Percentiles rank a stretch among this genome's conserved stretches.
Conservation (phyloP, 2,797 vertebrate species). For the Toxotes lorentzi region DNA sequence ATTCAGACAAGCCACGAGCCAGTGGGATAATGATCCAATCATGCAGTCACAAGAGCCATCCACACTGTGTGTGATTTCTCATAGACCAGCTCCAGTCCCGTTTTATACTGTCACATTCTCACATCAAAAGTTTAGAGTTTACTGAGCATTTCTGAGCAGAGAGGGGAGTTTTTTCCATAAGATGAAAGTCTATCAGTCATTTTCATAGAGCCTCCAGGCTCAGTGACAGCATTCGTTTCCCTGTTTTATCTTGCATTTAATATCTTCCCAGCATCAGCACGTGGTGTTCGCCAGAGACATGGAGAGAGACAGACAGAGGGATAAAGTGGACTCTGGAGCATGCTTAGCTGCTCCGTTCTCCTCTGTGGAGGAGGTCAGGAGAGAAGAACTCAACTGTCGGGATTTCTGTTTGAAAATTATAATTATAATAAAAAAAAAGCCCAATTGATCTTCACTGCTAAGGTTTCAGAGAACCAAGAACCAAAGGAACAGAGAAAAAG, state of each 20-base stretch:
- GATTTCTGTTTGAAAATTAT: conserved; percentile 39
- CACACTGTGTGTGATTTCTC: conserved; percentile 21
- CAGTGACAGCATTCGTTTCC: conserved; percentile 50
- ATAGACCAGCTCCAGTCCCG: conserved; percentile 10
- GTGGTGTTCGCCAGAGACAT: conserved; percentile 28
- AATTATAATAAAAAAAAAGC: conserved; percentile 26
- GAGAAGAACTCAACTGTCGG: conserved; percentile 12
- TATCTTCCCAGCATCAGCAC: conserved; percentile 59
- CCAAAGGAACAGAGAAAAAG: not conserved
- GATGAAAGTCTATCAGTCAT: conserved; percentile 73
- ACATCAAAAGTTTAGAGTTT: conserved; percentile 63
- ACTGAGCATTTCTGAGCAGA: conserved; percentile 64
- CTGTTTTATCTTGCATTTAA: conserved; percentile 78
- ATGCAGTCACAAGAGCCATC: conserved; percentile 12
- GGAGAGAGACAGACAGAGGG: conserved; percentile 8
- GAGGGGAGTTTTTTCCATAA: conserved; percentile 44
- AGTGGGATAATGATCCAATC: conserved; percentile 49
- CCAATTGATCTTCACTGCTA: conserved; percentile 29
- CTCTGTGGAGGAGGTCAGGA: conserved; percentile 42
- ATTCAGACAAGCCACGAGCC: conserved; percentile 36
- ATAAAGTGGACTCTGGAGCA: conserved; percentile 20
- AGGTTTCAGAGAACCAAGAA: conserved; percentile 9
- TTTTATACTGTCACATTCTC: conserved; percentile 43
- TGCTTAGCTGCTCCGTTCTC: conserved; percentile 19
- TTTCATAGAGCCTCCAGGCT: conserved; percentile 64